These are phyloP conservation scores for Tetragonula carbonaria DNA, from an alignment of 2,888 invertebrate genomes.

Conservation along the genomic window DNA sequence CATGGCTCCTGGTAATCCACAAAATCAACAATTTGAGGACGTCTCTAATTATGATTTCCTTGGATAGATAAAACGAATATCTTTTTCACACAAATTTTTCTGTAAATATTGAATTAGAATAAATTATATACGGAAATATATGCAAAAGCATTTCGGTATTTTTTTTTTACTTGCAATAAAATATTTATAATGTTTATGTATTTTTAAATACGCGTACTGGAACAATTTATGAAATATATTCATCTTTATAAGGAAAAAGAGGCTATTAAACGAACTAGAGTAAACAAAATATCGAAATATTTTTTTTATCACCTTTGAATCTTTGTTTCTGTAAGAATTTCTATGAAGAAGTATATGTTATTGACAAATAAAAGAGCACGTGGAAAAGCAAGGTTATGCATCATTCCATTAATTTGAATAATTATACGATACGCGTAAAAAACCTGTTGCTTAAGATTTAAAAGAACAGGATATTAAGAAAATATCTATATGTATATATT, in stretches of 20 bases:
- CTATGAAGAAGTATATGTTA: not conserved
- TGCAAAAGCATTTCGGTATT: not conserved
- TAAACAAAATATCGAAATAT: not conserved
- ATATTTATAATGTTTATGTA: not conserved
- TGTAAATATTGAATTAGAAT: constrained; percentile 8
- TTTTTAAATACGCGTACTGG: not conserved
- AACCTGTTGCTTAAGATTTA: constrained; percentile 30
- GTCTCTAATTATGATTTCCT: constrained; percentile 85
- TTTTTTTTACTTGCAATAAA: not conserved
- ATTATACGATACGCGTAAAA: not conserved
- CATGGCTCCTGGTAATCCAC: constrained; percentile 82
- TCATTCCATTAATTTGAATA: constrained; percentile 1
- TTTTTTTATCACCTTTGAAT: not conserved
- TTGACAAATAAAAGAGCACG: constrained; percentile 21
- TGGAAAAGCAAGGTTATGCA: constrained; percentile 49
- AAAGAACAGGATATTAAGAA: not conserved
- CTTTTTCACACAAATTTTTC: not conserved
- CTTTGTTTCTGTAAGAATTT: not conserved
- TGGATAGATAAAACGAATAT: constrained; percentile 71
- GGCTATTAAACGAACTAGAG: not conserved
- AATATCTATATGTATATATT: not conserved
- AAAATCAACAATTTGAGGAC: constrained; percentile 85
- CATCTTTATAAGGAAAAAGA: not conserved
- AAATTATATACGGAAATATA: constrained; percentile 7
- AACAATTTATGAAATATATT: constrained; percentile 9